Evolutionary conservation across 1,140 invertebrate species (phyloP).

Genomic region (Xylocopa sonorina): DNA sequence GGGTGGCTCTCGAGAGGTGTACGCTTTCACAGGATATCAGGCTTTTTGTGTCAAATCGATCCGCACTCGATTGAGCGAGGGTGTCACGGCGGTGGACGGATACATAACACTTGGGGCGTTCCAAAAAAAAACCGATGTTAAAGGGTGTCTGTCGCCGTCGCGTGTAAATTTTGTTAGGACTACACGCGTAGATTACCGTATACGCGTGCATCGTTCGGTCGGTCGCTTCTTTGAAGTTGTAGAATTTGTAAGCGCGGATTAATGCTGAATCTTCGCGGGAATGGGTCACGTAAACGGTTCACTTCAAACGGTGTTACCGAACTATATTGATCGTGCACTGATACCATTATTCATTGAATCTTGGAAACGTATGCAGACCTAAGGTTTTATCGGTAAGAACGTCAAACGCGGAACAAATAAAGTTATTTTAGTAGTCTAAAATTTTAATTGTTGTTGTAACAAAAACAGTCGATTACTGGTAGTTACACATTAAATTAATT

Average conservation of each 20-base stretch:
- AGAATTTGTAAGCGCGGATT: neutral
- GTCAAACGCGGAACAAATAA: no score
- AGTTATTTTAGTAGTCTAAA: no score
- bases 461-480: no score
- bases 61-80: constrained; percentile 64
- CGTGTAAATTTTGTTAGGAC: constrained; percentile 34
- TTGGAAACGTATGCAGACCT: no score
- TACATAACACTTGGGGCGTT: constrained; percentile 62
- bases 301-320: no score
- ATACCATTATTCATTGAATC: no score
- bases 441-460: no score
- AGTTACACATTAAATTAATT: no score
- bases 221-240: neutral
- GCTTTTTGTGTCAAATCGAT: constrained; percentile 68
- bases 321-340: no score
- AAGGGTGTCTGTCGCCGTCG: constrained; percentile 53
- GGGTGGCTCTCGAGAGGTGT: constrained; percentile 45
- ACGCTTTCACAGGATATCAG: constrained; percentile 51
- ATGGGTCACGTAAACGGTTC: no score
- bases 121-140: constrained; percentile 63
- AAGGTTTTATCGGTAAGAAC: no score
- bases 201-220: constrained; percentile 1
- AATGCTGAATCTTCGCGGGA: neutral
- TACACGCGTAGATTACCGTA: neutral
- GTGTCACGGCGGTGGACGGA: constrained; percentile 54